These are phyloP conservation scores for Siniperca knerii DNA, from an alignment of 2,113 vertebrate species.

Conservation along the genomic window DNA sequence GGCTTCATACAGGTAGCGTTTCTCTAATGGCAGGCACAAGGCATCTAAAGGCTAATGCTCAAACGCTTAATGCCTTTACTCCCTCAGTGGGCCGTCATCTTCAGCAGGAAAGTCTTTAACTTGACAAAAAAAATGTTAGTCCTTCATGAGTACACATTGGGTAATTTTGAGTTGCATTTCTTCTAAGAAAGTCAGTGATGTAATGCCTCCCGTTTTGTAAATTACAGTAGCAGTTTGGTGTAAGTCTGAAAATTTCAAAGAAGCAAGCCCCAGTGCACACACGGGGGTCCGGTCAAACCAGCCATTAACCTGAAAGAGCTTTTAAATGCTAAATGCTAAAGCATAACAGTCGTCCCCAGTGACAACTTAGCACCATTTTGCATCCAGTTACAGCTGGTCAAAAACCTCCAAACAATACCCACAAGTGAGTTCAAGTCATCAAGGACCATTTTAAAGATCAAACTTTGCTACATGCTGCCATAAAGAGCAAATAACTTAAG, in stretches of 20 bases:
- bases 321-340: slow-evolving; percentile 29
- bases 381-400: slow-evolving; percentile 4
- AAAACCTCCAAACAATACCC: slow-evolving; percentile 10
- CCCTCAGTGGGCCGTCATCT: slow-evolving; percentile 15
- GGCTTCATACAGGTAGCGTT: slow-evolving; percentile 48
- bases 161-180: slow-evolving; percentile 9
- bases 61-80: background rate
- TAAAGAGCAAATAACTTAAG: background rate
- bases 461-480: background rate
- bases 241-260: background rate
- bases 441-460: slow-evolving; percentile 11
- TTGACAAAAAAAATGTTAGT: slow-evolving; percentile 15
- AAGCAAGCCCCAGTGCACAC: background rate
- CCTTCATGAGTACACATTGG: background rate
- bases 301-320: slow-evolving; percentile 1
- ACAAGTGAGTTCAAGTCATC: background rate
- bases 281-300: background rate
- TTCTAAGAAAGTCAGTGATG: background rate
- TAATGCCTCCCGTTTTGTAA: background rate
- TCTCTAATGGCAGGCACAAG: slow-evolving; percentile 33
- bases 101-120: slow-evolving; percentile 36
- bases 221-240: slow-evolving; percentile 2
- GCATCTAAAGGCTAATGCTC: slow-evolving; percentile 22
- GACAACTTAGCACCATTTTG: background rate
- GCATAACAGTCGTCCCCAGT: slow-evolving; percentile 2